phyloP scores from a whole-genome alignment of 2,113 vertebrate species.

The Grammomys surdaster region DNA sequence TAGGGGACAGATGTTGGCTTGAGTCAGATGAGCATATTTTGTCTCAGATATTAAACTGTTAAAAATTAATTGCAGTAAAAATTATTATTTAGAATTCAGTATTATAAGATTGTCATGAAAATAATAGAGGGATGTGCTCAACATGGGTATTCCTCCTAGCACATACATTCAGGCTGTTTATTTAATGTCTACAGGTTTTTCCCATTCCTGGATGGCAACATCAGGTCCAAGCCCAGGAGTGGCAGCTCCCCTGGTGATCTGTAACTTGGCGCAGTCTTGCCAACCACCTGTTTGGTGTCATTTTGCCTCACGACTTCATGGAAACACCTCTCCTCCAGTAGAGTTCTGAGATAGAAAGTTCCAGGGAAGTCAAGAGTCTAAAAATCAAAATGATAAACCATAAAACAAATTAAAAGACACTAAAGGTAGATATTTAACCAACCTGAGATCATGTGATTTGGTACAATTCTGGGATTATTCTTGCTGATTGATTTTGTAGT shows the following conservation, averaged over 20 bases:
- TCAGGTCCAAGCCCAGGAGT: constrained; percentile 20
- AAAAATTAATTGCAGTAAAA: background rate
- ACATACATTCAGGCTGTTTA: background rate
- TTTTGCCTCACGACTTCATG: constrained; percentile 4
- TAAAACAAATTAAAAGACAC: constrained; percentile 52
- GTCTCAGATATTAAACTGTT: background rate
- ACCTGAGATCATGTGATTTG: background rate
- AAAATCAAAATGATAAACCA: constrained; percentile 1
- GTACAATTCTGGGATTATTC: background rate
- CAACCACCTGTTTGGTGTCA: background rate
- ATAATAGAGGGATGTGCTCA: background rate
- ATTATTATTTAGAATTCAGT: background rate
- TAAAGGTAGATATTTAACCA: background rate
- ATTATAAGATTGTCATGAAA: background rate
- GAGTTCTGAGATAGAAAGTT: constrained; percentile 5
- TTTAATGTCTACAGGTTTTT: constrained; percentile 1
- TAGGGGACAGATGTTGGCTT: background rate
- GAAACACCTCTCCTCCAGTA: background rate
- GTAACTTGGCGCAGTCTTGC: constrained; percentile 6
- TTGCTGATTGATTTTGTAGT: background rate
- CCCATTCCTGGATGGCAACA: constrained; percentile 55
- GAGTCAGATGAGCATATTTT: background rate
- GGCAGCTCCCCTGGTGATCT: background rate
- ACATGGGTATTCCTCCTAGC: background rate
- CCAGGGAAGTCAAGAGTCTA: constrained; percentile 22